A percentile compares a stretch with the other conserved stretches of the same genome.
Conservation (phyloP, 2,888 invertebrate species). For the Hypercompe scribonia region DNA sequence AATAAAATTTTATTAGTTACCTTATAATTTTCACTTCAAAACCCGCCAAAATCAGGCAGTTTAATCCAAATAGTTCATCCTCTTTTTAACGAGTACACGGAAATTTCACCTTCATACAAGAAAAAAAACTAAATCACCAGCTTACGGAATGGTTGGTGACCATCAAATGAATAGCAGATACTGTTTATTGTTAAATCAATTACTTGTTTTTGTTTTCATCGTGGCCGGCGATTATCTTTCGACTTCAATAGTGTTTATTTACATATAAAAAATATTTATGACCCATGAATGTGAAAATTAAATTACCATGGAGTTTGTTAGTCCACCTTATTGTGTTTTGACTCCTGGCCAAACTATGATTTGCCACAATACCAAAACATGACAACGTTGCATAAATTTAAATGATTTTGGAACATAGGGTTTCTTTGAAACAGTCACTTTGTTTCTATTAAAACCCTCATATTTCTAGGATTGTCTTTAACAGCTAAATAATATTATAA, state of each 20-base stretch:
- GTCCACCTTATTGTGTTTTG: not conserved
- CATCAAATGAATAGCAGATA: not conserved
- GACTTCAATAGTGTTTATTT: conserved; percentile 7
- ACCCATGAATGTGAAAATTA: not conserved
- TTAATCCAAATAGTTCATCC: no score
- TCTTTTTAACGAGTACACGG: not conserved
- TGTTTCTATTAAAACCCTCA: no score
- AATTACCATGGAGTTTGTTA: not conserved
- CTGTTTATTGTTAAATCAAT: conserved; percentile 8
- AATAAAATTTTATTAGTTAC: not conserved
- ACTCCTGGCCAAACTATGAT: not conserved
- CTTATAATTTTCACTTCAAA: not conserved
- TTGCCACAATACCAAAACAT: not conserved
- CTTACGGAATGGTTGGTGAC: not conserved
- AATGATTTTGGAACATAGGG: no score
- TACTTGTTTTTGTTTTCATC: conserved; percentile 5
- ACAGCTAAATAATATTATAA: no score
- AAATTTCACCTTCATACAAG: not conserved
- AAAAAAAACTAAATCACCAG: conserved; percentile 1
- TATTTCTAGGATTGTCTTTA: no score
- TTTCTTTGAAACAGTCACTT: no score
- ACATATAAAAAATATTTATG: conserved; percentile 3
- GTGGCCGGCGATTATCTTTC: not conserved
- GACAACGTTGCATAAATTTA: not conserved
- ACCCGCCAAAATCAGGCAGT: not conserved